Conservation (phyloP, 1,140 invertebrate genomes). For the Steinernema feltiae region DNA sequence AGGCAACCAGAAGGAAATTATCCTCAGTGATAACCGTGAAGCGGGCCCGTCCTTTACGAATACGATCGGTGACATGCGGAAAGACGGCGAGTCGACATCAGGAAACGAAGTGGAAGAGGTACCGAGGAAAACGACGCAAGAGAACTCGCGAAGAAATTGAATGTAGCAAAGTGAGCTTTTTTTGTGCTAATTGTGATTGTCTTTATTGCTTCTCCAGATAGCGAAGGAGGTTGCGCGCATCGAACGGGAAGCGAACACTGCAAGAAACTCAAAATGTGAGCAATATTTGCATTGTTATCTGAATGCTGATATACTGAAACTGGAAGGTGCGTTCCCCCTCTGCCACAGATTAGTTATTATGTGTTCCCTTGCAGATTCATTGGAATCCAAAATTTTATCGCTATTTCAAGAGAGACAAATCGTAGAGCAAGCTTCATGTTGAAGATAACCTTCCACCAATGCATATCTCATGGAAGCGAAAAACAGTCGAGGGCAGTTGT, state of each 20-base stretch:
- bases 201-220: slow-evolving; percentile 23
- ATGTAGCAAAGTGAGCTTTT: slow-evolving; percentile 30
- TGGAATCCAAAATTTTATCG: slow-evolving; percentile 23
- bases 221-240: slow-evolving; percentile 43
- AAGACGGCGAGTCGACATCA: too few species aligned
- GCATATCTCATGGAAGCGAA: slow-evolving; percentile 36
- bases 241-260: slow-evolving; percentile 42
- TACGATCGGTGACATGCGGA: too few species aligned
- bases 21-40: too few species aligned
- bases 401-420: slow-evolving; percentile 36
- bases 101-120: too few species aligned
- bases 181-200: not conserved
- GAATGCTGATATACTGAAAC: slow-evolving; percentile 23
- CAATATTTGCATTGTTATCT: slow-evolving; percentile 49
- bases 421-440: slow-evolving; percentile 31
- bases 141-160: slow-evolving; percentile 44
- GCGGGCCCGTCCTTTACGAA: too few species aligned
- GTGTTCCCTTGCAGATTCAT: slow-evolving; percentile 18
- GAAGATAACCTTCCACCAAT: slow-evolving; percentile 18
- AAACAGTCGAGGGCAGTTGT: slow-evolving; percentile 39
- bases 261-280: slow-evolving; percentile 49
- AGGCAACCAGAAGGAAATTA: too few species aligned
- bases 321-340: slow-evolving; percentile 43
- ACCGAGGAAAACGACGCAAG: slow-evolving; percentile 25
- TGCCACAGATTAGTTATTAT: slow-evolving; percentile 16